These are phyloP conservation scores for Rhopalosiphum maidis DNA, from an alignment of 1,140 invertebrate genomes.

Conservation along the genomic window DNA sequence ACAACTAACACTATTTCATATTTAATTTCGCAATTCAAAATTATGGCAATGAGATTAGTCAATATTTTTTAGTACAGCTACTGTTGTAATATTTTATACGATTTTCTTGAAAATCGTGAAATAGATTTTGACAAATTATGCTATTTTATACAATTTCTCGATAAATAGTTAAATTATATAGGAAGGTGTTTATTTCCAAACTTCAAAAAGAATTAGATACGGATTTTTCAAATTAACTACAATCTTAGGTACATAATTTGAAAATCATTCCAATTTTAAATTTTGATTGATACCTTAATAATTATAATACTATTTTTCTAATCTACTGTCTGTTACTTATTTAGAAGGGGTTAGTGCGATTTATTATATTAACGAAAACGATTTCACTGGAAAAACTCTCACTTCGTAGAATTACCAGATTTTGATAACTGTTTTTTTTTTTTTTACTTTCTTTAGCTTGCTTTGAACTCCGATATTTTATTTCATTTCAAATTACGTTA, in stretches of 20 bases:
- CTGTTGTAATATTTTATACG: not conserved
- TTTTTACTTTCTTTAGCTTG: not conserved
- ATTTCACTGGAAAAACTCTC: not conserved
- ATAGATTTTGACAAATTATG: too few relatives aligned
- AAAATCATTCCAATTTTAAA: not conserved
- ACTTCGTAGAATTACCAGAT: not conserved
- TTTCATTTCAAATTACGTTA: not conserved
- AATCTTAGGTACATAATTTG: not conserved
- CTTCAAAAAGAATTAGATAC: too few relatives aligned
- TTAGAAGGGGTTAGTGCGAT: too few relatives aligned
- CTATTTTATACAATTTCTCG: not conserved
- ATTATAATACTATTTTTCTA: too few relatives aligned
- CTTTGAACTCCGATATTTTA: not conserved
- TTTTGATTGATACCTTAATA: not conserved
- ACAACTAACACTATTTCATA: not conserved
- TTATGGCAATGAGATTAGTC: not conserved
- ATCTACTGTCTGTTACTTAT: too few relatives aligned
- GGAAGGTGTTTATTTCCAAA: too few relatives aligned
- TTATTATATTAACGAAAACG: not conserved
- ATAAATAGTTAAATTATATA: too few relatives aligned
- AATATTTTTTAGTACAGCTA: not conserved
- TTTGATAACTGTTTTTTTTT: not conserved
- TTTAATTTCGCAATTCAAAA: not conserved
- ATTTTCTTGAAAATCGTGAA: too few relatives aligned
- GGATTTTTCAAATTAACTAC: not conserved